Evolutionary conservation across 2,113 vertebrate genomes (phyloP).

Genomic region (Poeciliopsis retropinna): DNA sequence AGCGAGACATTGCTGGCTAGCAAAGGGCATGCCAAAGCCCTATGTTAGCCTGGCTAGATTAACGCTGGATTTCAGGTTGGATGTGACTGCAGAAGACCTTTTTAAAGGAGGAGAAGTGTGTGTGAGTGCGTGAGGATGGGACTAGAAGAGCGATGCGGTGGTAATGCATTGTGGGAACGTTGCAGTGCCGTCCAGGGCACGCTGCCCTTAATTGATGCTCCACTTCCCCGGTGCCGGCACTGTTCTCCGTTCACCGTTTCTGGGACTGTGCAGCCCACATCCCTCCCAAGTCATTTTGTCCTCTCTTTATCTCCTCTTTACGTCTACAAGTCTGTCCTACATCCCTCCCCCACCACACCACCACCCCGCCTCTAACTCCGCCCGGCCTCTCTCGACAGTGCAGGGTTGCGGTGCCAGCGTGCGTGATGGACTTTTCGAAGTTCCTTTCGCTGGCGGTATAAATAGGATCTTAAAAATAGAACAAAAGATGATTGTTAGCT

Average conservation of each 20-base stretch:
- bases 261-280: constrained; percentile 52
- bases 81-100: not conserved
- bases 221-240: constrained; percentile 73
- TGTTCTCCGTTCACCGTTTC: constrained; percentile 64
- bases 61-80: not conserved
- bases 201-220: constrained; percentile 82
- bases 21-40: not conserved
- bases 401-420: not conserved
- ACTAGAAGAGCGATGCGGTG: constrained; percentile 19
- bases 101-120: not conserved
- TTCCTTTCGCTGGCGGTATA: constrained; percentile 35
- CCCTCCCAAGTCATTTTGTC: constrained; percentile 21
- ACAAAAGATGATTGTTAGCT: constrained; percentile 54
- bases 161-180: constrained; percentile 70
- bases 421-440: constrained; percentile 24
- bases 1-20: not conserved
- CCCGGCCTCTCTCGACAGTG: not conserved
- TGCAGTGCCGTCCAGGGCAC: constrained; percentile 70
- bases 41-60: not conserved
- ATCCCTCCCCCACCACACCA: not conserved
- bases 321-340: constrained; percentile 1
- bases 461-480: constrained; percentile 61
- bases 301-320: constrained; percentile 38
- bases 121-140: not conserved
- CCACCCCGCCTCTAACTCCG: not conserved